Conservation (phyloP, 2,888 invertebrate genomes). For the Pachymerium ferrugineum region DNA sequence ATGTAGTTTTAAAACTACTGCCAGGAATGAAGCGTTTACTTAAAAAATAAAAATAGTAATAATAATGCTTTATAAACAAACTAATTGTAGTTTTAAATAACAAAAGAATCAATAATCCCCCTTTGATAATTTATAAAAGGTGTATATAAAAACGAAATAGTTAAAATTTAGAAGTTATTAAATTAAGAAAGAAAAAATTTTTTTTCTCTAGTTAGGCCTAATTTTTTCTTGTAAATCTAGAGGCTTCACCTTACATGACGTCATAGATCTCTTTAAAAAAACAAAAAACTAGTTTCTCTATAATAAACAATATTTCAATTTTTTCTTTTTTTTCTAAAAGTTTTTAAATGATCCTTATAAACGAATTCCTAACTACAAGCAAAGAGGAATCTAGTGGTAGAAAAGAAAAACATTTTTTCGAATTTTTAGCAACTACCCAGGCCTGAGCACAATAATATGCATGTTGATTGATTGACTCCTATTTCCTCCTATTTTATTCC, state of each 20-base stretch:
- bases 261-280: constrained; percentile 14
- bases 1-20: background rate
- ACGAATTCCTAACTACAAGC: background rate
- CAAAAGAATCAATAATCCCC: background rate
- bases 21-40: background rate
- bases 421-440: constrained; percentile 25
- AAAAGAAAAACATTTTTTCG: constrained; percentile 22
- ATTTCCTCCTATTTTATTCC: background rate
- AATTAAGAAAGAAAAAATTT: background rate
- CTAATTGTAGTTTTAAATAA: constrained; percentile 14
- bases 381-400: background rate
- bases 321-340: background rate
- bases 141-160: background rate
- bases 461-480: constrained; percentile 14
- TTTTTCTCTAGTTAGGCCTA: constrained; percentile 17
- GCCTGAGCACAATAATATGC: constrained; percentile 24
- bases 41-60: background rate
- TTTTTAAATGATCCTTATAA: constrained; percentile 1
- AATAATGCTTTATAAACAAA: background rate
- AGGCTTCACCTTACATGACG: constrained; percentile 23
- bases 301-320: background rate
- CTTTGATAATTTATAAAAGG: constrained; percentile 17
- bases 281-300: background rate
- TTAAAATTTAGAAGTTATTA: background rate
- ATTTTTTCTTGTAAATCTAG: constrained; percentile 8